Conservation (phyloP, 2,888 invertebrate genomes). For the Beris chalybata region DNA sequence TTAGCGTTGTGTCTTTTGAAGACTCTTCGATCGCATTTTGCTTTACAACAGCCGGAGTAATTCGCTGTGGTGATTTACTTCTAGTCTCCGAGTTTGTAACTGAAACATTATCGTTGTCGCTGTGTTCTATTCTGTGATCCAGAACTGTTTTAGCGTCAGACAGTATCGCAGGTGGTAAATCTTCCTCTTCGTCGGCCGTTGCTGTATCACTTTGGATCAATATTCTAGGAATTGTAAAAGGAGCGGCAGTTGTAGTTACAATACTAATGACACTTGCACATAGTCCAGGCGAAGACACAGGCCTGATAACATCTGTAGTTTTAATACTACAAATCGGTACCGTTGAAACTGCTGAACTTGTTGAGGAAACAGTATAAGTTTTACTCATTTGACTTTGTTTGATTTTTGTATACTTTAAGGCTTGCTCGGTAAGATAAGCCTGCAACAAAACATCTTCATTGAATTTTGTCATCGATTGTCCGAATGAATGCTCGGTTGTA, state of each 20-base stretch:
- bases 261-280: neutral
- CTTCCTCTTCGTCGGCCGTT: constrained; percentile 12
- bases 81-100: no score
- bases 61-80: neutral
- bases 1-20: neutral
- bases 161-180: neutral
- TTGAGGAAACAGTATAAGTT: constrained; percentile 18
- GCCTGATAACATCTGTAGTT: constrained; percentile 11
- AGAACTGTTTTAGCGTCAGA: neutral
- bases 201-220: constrained; percentile 8
- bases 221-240: constrained; percentile 1
- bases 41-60: neutral
- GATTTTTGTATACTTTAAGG: constrained; percentile 69
- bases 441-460: constrained; percentile 69
- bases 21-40: neutral
- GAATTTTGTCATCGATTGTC: constrained; percentile 38
- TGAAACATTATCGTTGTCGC: neutral
- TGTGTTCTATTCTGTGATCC: constrained; percentile 16
- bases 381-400: constrained; percentile 65
- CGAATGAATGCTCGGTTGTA: constrained; percentile 42
- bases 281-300: constrained; percentile 13
- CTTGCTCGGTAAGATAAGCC: constrained; percentile 72
- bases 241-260: neutral
- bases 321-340: constrained; percentile 16
- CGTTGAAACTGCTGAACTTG: neutral